Evolutionary conservation across 2,113 vertebrate genomes (phyloP), one percentile per base, ranked within the genome.

Genomic region (Meriones unguiculatus): DNA sequence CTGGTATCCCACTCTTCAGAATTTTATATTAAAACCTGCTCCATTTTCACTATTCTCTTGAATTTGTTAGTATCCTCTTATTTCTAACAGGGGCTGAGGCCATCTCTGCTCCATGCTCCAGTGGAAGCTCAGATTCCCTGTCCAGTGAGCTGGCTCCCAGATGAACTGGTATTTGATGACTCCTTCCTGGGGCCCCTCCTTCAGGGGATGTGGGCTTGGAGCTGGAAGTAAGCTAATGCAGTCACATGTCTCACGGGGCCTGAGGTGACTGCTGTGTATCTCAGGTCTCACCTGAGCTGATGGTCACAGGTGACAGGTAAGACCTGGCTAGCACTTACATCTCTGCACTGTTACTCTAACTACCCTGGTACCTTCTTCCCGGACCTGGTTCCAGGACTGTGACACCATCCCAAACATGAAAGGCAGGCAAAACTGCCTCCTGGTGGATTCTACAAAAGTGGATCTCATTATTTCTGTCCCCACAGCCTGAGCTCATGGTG

Each of bases 141-240:
- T 80, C 90, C 91, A 82, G 97, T 12, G 73, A 95, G 52, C 30
- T 91, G 94, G 94, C 95, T 97, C 95, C 86, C 81, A 96, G 94
- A 88, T 97, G 94, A 92, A 95, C 67, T 50, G 10, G 20, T 25
- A 46, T 35, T 10, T 20, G 22, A 1, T 4, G 24, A 20, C n/a
- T 15, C 52, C 41, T 15, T 7, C 3, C 7, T 11, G 5, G 1
- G 70, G 1, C 8, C 5, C 35, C n/a, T 38, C 4, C 38, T 12
- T 22, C 41, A 0, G 5, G 7, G 59, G 0, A 11, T 13, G 1
- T 6, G 3, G 13, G 9, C 14, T 28, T 89, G 41, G 57, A 46
- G 38, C 25, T 2, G 0, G 38, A 75, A 86, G 9, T 10, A 46
- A 5, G 15, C 7, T 28, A 73, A 25, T 1, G 20, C 12, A 25